phyloP scores from a whole-genome alignment of 2,113 vertebrate species.

The Desmodus rotundus region DNA sequence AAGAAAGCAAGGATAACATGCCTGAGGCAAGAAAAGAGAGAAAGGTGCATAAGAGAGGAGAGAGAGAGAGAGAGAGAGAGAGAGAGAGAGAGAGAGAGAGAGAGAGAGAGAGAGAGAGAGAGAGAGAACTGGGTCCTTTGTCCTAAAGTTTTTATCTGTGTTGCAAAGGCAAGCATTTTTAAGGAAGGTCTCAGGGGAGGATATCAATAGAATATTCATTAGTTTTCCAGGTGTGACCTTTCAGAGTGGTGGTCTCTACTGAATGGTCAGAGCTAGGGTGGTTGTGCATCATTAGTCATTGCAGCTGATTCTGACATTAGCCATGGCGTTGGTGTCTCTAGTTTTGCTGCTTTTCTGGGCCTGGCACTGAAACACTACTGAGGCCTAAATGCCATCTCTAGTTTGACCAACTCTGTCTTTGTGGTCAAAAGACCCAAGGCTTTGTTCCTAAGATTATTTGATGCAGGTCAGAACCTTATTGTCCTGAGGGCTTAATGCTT shows the following conservation, averaged over 20 bases:
- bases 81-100: background rate
- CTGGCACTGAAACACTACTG: background rate
- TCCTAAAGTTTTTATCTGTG: background rate
- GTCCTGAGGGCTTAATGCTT: background rate
- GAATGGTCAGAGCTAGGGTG: background rate
- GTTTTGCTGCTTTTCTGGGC: background rate
- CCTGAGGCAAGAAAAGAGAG: background rate
- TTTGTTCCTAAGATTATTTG: background rate
- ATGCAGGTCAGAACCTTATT: background rate
- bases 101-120: background rate
- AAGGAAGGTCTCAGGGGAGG: background rate
- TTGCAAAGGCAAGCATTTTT: background rate
- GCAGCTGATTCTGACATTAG: background rate
- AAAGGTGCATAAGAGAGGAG: background rate
- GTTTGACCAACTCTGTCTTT: background rate
- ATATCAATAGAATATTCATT: background rate
- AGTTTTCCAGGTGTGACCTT: background rate
- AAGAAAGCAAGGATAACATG: background rate
- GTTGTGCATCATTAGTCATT: background rate
- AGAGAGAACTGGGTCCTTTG: background rate
- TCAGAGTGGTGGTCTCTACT: background rate
- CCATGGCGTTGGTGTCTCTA: background rate
- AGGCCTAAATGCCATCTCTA: background rate
- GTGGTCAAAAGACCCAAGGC: background rate
- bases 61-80: background rate